Base-by-base conservation (phyloP, 1,140 invertebrate genomes). In the Metopolophium dirhodum region DNA sequence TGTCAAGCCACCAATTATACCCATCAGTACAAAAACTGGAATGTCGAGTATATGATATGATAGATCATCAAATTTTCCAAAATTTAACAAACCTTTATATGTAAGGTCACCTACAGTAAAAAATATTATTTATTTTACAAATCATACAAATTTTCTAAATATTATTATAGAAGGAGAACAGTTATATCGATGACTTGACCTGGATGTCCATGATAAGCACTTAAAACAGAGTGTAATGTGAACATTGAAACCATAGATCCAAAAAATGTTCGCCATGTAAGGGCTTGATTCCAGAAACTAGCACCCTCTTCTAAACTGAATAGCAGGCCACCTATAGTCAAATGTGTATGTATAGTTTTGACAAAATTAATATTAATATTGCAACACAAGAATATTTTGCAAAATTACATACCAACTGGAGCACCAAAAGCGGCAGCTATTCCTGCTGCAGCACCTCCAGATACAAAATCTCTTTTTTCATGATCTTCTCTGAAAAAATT, bases 291-390 rank as follows among this genome's bases (percentile, higher is more conserved):
- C 97, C 99, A 99, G 95, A 99, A 99, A 95, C 98, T 99, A 1
- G 98, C 98, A 18, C 99, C 99, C 96, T 99, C 99, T 96, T 99
- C 99, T 90, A 99, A 96, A 95, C 98, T 98, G 95, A 99, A 99
- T 54, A 99, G 95, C 86, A 99, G 98, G 57, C 99, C 99, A 94
- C 99, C 98, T 97, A 47, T 22, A 47, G 1, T 90, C 8, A 37
- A 93, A 89, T 88, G n/a, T 51, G 91, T 93, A 57, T 93, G 30
- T 94, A 93, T 89, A 30, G 47, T 87, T 47, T 91, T 77, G 26
- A 89, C 91, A 94, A 90, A 57, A 90, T 9, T 47, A 93, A 47
- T 18, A 23, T 4, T 30, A 47, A 18, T 88, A 51, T n/a, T 90
- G 11, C 35, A 57, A 90, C 61, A 61, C 14, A 37, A 45, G 35